These are phyloP conservation scores for Strigamia transsilvanica DNA, from an alignment of 2,888 invertebrate species.

Conservation along the genomic window DNA sequence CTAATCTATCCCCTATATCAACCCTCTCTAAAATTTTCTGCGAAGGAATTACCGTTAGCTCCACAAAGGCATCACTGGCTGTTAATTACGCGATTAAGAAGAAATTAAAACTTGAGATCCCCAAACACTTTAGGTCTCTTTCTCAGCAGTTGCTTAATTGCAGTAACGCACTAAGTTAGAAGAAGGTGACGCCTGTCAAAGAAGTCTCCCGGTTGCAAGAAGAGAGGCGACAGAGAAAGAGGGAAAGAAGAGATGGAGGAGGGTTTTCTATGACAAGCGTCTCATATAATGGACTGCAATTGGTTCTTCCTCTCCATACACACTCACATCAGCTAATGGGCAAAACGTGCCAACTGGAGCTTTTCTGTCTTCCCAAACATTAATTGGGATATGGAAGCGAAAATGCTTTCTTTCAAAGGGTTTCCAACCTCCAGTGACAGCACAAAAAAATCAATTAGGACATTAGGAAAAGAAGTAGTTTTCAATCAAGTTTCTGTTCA, in stretches of 20 bases:
- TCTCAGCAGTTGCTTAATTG: slow-evolving; percentile 28
- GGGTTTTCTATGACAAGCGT: slow-evolving; percentile 37
- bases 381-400: slow-evolving; percentile 48
- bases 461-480: slow-evolving; percentile 40
- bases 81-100: slow-evolving; percentile 10
- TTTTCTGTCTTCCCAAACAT: slow-evolving; percentile 40
- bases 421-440: slow-evolving; percentile 39
- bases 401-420: slow-evolving; percentile 29
- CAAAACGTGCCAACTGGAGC: slow-evolving; percentile 46
- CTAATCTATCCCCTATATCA: slow-evolving; percentile 1
- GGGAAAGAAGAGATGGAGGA: background rate
- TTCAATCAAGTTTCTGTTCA: slow-evolving; percentile 29
- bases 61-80: background rate
- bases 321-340: slow-evolving; percentile 48
- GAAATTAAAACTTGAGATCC: slow-evolving; percentile 13
- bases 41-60: background rate
- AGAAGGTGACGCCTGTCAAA: slow-evolving; percentile 38
- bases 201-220: slow-evolving; percentile 20
- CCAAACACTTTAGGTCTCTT: slow-evolving; percentile 18
- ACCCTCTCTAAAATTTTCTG: background rate
- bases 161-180: slow-evolving; percentile 27
- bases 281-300: slow-evolving; percentile 47
- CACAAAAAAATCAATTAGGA: slow-evolving; percentile 49
- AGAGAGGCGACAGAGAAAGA: slow-evolving; percentile 22
- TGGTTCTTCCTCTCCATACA: slow-evolving; percentile 47